Conservation (phyloP, 2,888 invertebrate genomes). For the Lasioglossum figueresi region DNA sequence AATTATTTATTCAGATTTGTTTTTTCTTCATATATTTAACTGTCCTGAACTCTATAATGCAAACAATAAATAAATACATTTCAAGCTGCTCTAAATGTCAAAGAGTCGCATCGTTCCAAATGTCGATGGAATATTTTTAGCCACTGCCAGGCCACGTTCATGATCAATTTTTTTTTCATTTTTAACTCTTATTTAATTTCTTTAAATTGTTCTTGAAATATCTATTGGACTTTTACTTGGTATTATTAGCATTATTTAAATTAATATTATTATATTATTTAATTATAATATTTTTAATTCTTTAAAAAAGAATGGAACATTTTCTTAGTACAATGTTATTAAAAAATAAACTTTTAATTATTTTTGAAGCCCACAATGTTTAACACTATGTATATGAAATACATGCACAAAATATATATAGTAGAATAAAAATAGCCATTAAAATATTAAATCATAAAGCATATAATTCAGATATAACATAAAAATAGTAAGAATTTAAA, state of each 20-base stretch:
- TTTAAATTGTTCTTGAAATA: constrained; percentile 30
- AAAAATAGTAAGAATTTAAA: constrained; percentile 8
- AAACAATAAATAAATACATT: constrained; percentile 46
- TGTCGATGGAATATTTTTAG: constrained; percentile 79
- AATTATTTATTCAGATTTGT: not conserved
- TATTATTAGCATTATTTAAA: constrained; percentile 14
- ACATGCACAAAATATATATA: not conserved
- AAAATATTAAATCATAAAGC: constrained; percentile 13
- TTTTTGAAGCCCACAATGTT: not conserved
- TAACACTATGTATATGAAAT: not conserved
- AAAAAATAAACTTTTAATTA: constrained; percentile 9
- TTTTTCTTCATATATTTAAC: constrained; percentile 12
- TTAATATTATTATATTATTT: not conserved
- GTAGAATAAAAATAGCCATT: not conserved
- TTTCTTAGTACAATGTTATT: not conserved
- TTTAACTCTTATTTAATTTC: constrained; percentile 24
- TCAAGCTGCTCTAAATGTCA: constrained; percentile 76
- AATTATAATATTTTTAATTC: not conserved
- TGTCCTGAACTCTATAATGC: not conserved
- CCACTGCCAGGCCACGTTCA: constrained; percentile 72
- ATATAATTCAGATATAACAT: not conserved
- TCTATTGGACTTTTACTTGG: not conserved
- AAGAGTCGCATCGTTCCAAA: constrained; percentile 74
- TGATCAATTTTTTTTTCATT: constrained; percentile 69
- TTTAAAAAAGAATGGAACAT: not conserved